These are phyloP conservation scores for Euura lappo DNA, from an alignment of 1,140 invertebrate genomes.

Conservation along the genomic window DNA sequence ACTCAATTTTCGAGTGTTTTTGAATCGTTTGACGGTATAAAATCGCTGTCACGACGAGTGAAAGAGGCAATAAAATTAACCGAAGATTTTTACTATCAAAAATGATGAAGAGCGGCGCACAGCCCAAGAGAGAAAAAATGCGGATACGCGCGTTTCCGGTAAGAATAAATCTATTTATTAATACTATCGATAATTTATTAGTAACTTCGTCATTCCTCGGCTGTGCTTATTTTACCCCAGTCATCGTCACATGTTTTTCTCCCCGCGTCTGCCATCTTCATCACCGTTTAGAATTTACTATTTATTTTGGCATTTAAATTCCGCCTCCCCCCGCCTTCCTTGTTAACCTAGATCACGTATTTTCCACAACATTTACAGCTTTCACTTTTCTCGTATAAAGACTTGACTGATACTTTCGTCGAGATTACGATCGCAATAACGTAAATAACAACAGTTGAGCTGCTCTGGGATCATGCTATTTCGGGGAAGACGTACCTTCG, in stretches of 20 bases:
- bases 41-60: too few relatives aligned
- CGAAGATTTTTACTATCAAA: conserved; percentile 1
- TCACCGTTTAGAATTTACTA: too few relatives aligned
- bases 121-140: conserved; percentile 94
- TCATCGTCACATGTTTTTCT: neutral
- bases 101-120: conserved; percentile 77
- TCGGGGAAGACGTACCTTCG: too few relatives aligned
- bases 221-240: too few relatives aligned
- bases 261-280: neutral
- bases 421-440: too few relatives aligned
- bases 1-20: neutral
- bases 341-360: neutral
- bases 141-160: conserved; percentile 96
- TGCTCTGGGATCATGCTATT: too few relatives aligned
- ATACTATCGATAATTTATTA: too few relatives aligned
- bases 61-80: neutral
- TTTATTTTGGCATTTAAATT: too few relatives aligned
- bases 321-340: neutral
- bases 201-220: neutral
- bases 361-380: neutral
- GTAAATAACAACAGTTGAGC: too few relatives aligned
- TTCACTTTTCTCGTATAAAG: neutral
- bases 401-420: too few relatives aligned
- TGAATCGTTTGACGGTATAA: neutral
- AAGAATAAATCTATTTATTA: conserved; percentile 61